Evolutionary conservation across 2,888 invertebrate species (phyloP), one percentile per base, ranked within the genome.

Genomic region (Lochmaea crataegi): DNA sequence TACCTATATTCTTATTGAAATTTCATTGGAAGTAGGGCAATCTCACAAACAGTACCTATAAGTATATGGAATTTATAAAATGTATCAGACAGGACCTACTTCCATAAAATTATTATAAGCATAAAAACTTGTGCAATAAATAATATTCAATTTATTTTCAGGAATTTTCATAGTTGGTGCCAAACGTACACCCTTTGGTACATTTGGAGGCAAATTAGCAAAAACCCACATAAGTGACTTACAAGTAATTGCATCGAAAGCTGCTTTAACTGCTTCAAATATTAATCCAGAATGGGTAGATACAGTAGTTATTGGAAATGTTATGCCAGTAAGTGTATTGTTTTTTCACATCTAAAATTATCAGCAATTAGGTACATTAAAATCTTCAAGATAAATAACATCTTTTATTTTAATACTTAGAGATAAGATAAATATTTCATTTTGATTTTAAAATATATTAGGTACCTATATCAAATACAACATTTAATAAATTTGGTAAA

Each of bases 101-200:
- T 22, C 2, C 2, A 48, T n/a, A 11, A 48, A 48, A 14, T 6
- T 48, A 48, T 22, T 22, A 2, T 12, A 48, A n/a, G n/a, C 48
- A 32, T 57, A 58, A 56, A 22, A 14, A 16, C 26, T 57, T 14
- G 7, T 16, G 53, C 14, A 10, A 53, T 14, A 12, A 53, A 53
- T 53, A 18, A 53, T 9, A 42, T 38, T 42, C 45, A 42, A 60
- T 63, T 26, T 42, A 65, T 11, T 72, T 72, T 63, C 81, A 96
- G 96, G 96, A 83, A 89, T 96, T 77, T 96, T 94, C 85, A 94
- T 97, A 85, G 96, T 99, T 76, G 96, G 95, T 79, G 98, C 98
- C 16, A 99, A 98, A 88, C 92, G 99, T 76, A 99, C 98, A 0
- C 94, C 98, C 3, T 99, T 99, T 88, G 99, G 99, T 68, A 94